These are phyloP conservation scores for Harpagifer antarcticus DNA, from an alignment of 2,797 vertebrate species.

Conservation along the genomic window DNA sequence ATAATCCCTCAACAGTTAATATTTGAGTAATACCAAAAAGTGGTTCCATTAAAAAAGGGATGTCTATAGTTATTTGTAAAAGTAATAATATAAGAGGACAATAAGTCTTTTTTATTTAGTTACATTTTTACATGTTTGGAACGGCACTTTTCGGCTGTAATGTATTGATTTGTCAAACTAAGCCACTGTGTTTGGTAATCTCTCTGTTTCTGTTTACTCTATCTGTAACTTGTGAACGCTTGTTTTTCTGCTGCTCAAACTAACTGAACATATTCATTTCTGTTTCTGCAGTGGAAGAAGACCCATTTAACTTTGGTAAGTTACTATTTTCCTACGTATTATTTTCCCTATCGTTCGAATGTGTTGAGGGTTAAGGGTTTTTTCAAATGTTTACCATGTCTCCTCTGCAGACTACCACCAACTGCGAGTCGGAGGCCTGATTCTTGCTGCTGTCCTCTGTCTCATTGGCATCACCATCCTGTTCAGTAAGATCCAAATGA, in stretches of 20 bases:
- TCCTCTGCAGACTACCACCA: conserved; percentile 82
- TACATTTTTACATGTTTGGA: neutral
- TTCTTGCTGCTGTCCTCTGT: conserved; percentile 87
- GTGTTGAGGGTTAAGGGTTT: no score
- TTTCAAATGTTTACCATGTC: conserved; percentile 1
- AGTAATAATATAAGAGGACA: neutral
- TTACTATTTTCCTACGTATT: neutral
- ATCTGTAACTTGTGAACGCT: conserved; percentile 13
- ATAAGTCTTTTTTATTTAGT: neutral
- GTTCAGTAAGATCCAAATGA: conserved; percentile 80
- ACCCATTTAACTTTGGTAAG: conserved; percentile 86
- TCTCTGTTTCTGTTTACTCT: conserved; percentile 42
- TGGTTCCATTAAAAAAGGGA: neutral
- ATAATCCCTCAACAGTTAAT: neutral
- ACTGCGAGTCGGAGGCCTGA: conserved; percentile 87
- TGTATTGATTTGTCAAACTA: conserved; percentile 37
- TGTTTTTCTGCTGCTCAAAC: conserved; percentile 20
- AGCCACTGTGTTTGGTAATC: conserved; percentile 15
- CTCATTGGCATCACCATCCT: conserved; percentile 89
- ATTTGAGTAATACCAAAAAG: neutral
- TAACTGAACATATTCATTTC: conserved; percentile 32
- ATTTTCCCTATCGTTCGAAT: neutral
- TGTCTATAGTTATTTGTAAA: neutral
- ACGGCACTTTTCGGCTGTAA: conserved; percentile 22
- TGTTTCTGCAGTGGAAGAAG: conserved; percentile 70